Conservation (phyloP, 37 sponge, comb jelly and placozoan genomes). For the Cladorhizidae sp. region DNA sequence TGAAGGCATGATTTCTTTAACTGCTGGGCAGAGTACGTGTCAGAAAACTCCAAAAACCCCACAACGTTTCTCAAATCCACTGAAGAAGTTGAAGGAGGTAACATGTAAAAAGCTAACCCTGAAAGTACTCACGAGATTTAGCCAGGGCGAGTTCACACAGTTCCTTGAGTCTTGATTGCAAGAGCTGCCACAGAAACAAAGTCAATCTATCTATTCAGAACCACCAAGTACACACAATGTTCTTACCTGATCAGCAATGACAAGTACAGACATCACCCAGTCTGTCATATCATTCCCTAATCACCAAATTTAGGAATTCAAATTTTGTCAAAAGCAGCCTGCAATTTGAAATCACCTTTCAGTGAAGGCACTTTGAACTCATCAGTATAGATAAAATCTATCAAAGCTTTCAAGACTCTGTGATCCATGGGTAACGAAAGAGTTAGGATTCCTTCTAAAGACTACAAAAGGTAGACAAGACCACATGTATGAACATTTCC, state of each 20-base stretch:
- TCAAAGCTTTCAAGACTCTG: conserved; percentile 39
- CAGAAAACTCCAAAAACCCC: conserved; percentile 55
- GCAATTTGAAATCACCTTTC: background rate
- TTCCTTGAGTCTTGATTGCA: conserved; percentile 52
- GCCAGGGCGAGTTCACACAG: conserved; percentile 61
- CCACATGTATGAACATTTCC: background rate
- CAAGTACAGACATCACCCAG: conserved; percentile 40
- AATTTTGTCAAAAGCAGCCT: background rate
- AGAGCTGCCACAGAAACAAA: conserved; percentile 17
- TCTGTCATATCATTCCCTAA: conserved; percentile 28
- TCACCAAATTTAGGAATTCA: background rate
- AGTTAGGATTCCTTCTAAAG: conserved; percentile 5
- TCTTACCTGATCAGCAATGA: conserved; percentile 68
- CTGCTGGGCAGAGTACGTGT: conserved; percentile 65
- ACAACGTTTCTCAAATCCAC: conserved; percentile 57
- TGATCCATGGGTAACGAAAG: conserved; percentile 44
- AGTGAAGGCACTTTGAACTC: background rate
- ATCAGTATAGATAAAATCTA: conserved; percentile 78
- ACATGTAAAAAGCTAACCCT: background rate
- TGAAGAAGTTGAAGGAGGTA: conserved; percentile 16
- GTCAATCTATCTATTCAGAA: too few species aligned
- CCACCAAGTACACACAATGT: too few species aligned
- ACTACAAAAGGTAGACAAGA: background rate
- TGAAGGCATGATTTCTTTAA: conserved; percentile 68
- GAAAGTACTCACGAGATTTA: conserved; percentile 38